These are phyloP conservation scores for Patella ulyssiponensis DNA, from an alignment of 2,888 invertebrate genomes.

Conservation along the genomic window DNA sequence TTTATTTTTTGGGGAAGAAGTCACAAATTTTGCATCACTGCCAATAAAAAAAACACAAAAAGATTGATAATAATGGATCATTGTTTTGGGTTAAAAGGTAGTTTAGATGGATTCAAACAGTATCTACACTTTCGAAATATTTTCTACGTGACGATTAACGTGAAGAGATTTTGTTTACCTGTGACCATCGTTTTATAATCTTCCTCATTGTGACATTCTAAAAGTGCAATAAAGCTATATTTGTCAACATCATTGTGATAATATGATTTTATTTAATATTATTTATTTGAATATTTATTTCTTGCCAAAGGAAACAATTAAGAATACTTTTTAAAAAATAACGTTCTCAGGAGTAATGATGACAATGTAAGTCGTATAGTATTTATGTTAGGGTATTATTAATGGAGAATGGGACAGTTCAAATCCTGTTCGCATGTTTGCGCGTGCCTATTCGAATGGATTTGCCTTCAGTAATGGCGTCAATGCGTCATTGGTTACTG, in stretches of 20 bases:
- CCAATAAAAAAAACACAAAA: too few relatives aligned
- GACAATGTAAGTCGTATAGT: constrained; percentile 1
- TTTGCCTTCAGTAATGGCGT: neutral
- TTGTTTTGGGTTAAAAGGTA: too few relatives aligned
- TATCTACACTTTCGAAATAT: too few relatives aligned
- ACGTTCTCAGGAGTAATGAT: constrained; percentile 3
- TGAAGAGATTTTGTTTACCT: too few relatives aligned
- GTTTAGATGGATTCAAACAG: too few relatives aligned
- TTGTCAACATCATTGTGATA: constrained; percentile 1
- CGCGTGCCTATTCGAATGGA: neutral
- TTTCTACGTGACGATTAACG: too few relatives aligned
- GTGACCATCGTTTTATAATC: too few relatives aligned
- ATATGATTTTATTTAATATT: constrained; percentile 6
- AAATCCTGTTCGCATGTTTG: neutral
- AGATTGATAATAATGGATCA: too few relatives aligned
- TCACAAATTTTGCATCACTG: neutral
- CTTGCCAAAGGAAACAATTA: constrained; percentile 9
- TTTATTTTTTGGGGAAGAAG: neutral
- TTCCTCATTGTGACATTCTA: too few relatives aligned
- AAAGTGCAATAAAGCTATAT: too few relatives aligned
- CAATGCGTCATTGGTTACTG: neutral
- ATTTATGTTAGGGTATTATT: neutral
- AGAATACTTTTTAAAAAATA: neutral
- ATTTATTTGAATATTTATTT: neutral
- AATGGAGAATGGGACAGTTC: neutral